These are phyloP conservation scores for Neogobius melanostomus DNA, from an alignment of 2,113 vertebrate species.

Conservation along the genomic window DNA sequence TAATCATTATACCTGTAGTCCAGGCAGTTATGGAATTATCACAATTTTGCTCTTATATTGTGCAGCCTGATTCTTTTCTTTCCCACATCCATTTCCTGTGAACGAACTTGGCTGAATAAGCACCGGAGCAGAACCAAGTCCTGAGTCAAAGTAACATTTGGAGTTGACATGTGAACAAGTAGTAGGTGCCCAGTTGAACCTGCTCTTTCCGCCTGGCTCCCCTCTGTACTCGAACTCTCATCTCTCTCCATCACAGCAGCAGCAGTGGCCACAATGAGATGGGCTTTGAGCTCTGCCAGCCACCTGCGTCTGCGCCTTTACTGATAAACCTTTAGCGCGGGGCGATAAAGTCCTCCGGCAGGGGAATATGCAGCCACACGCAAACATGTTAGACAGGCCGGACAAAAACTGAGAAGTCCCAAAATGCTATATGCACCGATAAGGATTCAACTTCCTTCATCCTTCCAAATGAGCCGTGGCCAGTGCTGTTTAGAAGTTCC, in stretches of 20 bases:
- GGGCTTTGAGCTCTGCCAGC: slow-evolving; percentile 48
- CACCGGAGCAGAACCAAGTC: slow-evolving; percentile 13
- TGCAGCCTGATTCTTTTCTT: not conserved
- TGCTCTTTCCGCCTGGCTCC: slow-evolving; percentile 19
- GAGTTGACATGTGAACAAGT: slow-evolving; percentile 21
- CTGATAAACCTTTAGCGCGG: slow-evolving; percentile 63
- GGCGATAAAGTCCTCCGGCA: not conserved
- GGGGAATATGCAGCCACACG: slow-evolving; percentile 2
- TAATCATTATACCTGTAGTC: no score
- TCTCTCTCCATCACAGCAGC: slow-evolving; percentile 56
- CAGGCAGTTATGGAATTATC: not conserved
- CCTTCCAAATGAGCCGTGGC: slow-evolving; percentile 73
- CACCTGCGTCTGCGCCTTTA: slow-evolving; percentile 66
- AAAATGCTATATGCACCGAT: slow-evolving; percentile 60
- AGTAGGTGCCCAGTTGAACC: not conserved
- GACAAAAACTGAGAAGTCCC: slow-evolving; percentile 27
- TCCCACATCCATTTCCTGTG: not conserved
- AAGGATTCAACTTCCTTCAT: slow-evolving; percentile 74
- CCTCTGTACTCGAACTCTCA: slow-evolving; percentile 33
- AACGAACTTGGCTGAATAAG: slow-evolving; percentile 10
- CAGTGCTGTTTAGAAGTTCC: slow-evolving; percentile 72
- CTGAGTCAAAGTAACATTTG: slow-evolving; percentile 28
- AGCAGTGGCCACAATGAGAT: slow-evolving; percentile 34
- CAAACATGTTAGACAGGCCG: slow-evolving; percentile 20
- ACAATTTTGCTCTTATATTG: not conserved